phyloP scores from a whole-genome alignment of 2,888 invertebrate genomes.

The Sisyra nigra region DNA sequence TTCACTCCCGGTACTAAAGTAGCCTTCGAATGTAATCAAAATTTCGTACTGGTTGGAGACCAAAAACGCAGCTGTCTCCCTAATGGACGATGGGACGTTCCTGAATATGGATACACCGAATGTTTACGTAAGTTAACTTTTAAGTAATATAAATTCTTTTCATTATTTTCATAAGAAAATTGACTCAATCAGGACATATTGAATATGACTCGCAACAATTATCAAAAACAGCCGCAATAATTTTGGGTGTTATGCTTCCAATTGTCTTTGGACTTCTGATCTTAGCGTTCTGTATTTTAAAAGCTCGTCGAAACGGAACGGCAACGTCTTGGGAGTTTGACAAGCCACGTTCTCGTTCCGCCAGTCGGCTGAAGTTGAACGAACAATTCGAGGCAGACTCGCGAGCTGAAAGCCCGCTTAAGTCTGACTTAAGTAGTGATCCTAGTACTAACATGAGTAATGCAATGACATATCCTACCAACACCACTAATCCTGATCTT shows the following conservation, averaged over 20 bases:
- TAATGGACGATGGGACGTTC: conserved; percentile 69
- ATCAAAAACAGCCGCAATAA: conserved; percentile 57
- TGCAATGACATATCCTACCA: conserved; percentile 7
- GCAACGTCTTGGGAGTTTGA: conserved; percentile 24
- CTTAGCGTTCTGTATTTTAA: conserved; percentile 42
- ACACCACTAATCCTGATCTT: neutral
- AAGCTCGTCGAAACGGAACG: conserved; percentile 32
- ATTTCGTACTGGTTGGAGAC: conserved; percentile 75
- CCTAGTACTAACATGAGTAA: conserved; percentile 16
- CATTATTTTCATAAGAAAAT: neutral
- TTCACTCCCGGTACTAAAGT: conserved; percentile 80
- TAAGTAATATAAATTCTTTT: neutral
- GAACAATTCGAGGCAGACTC: conserved; percentile 11
- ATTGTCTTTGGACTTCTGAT: conserved; percentile 24
- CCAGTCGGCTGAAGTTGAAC: conserved; percentile 15
- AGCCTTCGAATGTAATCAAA: conserved; percentile 79
- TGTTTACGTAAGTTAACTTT: conserved; percentile 66
- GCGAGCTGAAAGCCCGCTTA: conserved; percentile 9
- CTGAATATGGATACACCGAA: conserved; percentile 73
- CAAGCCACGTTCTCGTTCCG: conserved; percentile 15
- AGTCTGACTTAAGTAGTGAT: conserved; percentile 13
- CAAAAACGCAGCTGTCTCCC: conserved; percentile 62
- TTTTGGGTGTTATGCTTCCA: conserved; percentile 55
- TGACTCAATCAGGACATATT: conserved; percentile 20
- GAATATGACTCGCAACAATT: conserved; percentile 47